Percentiles rank a stretch among this genome's conserved stretches.
phyloP scores from a whole-genome alignment of 2,113 vertebrate species.

The Perca fluviatilis region DNA sequence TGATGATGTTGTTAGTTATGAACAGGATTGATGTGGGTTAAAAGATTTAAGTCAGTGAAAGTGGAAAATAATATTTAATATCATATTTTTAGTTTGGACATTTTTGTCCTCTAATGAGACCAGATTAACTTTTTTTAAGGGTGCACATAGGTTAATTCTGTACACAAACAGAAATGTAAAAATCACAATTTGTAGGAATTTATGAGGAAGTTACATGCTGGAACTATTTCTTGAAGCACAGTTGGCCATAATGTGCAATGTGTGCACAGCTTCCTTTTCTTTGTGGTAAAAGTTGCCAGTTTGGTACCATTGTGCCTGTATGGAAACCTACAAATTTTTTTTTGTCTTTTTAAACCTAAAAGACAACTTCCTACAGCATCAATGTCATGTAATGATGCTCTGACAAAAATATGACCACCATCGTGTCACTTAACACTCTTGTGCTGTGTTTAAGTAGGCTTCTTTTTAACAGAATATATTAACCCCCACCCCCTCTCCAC shows the following conservation, averaged over 20 bases:
- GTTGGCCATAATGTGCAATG: no score
- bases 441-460: constrained; percentile 1
- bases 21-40: no score
- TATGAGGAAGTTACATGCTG: not conserved
- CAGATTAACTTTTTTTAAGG: no score
- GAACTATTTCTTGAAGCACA: not conserved
- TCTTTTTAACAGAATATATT: constrained; percentile 34
- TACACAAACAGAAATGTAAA: no score
- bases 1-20: no score
- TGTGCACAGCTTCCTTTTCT: not conserved
- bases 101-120: no score
- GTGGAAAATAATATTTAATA: no score
- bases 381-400: not conserved
- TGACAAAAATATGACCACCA: not conserved
- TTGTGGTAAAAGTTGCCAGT: not conserved
- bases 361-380: not conserved
- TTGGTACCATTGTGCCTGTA: not conserved
- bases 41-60: no score
- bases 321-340: no score
- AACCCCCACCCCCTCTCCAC: constrained; percentile 17
- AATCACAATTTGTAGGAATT: not conserved
- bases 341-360: constrained; percentile 9
- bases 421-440: constrained; percentile 11
- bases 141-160: no score
- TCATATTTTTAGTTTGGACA: no score